Base-by-base conservation (phyloP, 2,797 vertebrate genomes). In the Momotus momota region DNA sequence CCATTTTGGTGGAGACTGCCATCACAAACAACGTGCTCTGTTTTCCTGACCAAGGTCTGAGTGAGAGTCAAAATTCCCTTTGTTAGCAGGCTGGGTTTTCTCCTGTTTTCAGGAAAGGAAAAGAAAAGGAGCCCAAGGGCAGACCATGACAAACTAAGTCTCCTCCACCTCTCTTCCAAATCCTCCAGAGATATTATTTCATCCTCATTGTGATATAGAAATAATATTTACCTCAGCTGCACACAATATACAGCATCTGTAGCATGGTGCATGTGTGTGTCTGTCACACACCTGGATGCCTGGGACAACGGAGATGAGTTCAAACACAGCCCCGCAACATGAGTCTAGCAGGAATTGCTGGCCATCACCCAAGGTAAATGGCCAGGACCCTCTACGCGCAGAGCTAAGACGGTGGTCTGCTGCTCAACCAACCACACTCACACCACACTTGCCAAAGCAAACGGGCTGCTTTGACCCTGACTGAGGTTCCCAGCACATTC, bases 151-250 rank as follows among this genome's bases (percentile, higher is more conserved):
- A 83, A 78, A 87, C 41, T 0, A 8, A 91, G 51, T 26, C 60
- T 69, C 70, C 60, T 7, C 9, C 0, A 0, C 31, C 69, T 86
- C 57, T 58, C 62, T 81, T 79, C 54, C 38, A 71, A 48, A 90
- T 29, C 64, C 88, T 74, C 67, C 20, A 20, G 90, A 93, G 88
- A 49, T 82, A 75, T 8, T 81, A 60, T 61, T 91, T 92, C 94
- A 69, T 77, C 71, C 22, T 70, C 5, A 2, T 58, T 41, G 27
- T 48, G 61, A 75, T 54, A 64, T 0, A 85, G 90, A 58, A 97
- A 97, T 25, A 85, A 88, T 79, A 82, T 96, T 95, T 93, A 80
- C 43, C 82, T 94, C 97, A 96, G 88, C 92, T 96, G 92, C 87
- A 95, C n/a, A 79, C 78, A 93, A 87, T 43, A 79, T 88, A 75